Base-by-base conservation (phyloP, 2,888 invertebrate species). In the Petrolisthes manimaculis region DNA sequence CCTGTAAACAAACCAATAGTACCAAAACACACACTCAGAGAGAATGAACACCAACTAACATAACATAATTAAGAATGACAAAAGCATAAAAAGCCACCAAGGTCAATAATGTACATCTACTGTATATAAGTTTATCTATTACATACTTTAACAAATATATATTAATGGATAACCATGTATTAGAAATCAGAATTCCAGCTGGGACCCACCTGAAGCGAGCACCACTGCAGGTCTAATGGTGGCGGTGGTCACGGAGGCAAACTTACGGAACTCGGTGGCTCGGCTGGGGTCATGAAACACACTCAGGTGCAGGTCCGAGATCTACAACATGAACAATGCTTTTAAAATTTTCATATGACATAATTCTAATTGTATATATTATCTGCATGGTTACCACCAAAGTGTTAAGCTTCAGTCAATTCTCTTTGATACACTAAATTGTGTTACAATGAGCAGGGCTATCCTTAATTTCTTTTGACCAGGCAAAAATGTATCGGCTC, bases 231-330 rank as follows among this genome's bases (percentile, higher is more conserved):
- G 98, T 91, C 95, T 95, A 89, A 97, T 95, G 84, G 94, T 94
- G 92, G 94, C 94, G 0, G 97, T 94, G 67, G 96, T 96, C 89
- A 94, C 94, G 91, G 95, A 95, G 93, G 97, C 97, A 93, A 97
- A 97, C 92, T 96, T 95, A 92, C 95, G 95, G 88, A 98, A 95
- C 92, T 97, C 96, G 61, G 95, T 94, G 92, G 96, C 95, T 92
- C 97, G 94, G 12, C 94, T 94, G 74, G 94, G 94, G 92, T 97
- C 97, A 92, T 95, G 94, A 93, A 96, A 97, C 93, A 96, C 95
- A 93, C 97, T 97, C 90, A 98, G 95, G 93, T 98, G 98, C 91
- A 97, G 95, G 93, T 98, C 98, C 89, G 97, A 96, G 92, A 98
- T 95, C 97, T 97, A 78, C 14, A 77, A 18, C 8, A 78, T 6